These are phyloP conservation scores for Rhopalosiphum padi DNA, from an alignment of 1,140 invertebrate genomes.

Conservation along the genomic window DNA sequence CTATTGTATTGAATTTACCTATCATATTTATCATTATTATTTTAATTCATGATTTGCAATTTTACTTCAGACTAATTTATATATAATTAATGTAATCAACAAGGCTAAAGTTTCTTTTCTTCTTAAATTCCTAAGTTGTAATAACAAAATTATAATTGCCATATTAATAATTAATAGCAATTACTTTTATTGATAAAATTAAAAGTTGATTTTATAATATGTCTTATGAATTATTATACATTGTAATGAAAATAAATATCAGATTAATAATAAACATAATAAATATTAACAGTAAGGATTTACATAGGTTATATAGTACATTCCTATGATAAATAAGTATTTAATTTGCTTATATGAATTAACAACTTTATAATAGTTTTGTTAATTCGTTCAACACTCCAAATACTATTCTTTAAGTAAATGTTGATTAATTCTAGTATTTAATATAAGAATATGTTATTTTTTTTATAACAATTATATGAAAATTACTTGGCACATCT, in stretches of 20 bases:
- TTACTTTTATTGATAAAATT: neutral
- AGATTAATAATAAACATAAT: too few species aligned
- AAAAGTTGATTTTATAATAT: neutral
- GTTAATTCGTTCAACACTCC: too few species aligned
- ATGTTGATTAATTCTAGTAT: too few species aligned
- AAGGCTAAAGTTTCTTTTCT: neutral
- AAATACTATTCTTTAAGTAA: neutral
- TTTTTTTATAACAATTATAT: neutral
- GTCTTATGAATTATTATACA: neutral
- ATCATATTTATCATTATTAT: neutral
- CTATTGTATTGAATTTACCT: neutral
- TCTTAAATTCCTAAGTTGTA: neutral
- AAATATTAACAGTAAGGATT: neutral
- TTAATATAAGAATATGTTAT: neutral
- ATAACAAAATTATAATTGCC: slow-evolving; percentile 8
- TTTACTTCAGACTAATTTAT: neutral
- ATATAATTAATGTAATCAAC: neutral
- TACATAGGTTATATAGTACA: neutral
- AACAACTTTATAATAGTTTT: neutral
- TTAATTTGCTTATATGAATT: neutral
- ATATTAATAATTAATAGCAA: neutral
- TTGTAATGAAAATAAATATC: too few species aligned
- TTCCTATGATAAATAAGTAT: neutral
- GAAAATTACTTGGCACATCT: neutral
- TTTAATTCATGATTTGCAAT: slow-evolving; percentile 9